Base-by-base conservation (phyloP, 2,113 vertebrate species). In the Archilochus colubris region DNA sequence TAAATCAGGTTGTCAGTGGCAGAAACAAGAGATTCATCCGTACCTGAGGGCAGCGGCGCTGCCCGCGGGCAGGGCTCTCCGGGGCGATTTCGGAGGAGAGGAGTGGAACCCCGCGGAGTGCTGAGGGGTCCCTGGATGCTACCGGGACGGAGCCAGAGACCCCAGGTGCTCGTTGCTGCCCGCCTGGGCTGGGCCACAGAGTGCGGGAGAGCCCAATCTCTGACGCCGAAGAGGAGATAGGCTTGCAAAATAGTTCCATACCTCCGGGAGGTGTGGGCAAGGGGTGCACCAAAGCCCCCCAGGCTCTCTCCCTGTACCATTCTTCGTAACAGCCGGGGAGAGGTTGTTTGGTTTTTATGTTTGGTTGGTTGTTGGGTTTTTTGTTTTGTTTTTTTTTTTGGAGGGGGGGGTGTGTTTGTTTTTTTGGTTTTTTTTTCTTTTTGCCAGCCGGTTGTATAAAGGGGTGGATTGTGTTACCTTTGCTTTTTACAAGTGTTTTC, bases 1-100 rank as follows among this genome's bases (percentile, higher is more conserved):
- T 72, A 93, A 93, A 91, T 84, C 88, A 89, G 67, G 86, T 73
- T 89, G 87, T 51, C 84, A 28, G 89, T n/a, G 51, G 75, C 82
- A 77, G 63, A 82, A 86, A 59, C 3, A 58, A 51, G 62, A 54
- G 50, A 63, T 31, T 76, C 43, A 77, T 33, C 27, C 20, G 38
- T 4, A 38, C 54, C n/a, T 25, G 72, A 17, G 36, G 54, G 28
- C 33, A 40, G 69, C n/a, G 15, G 54, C 14, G 21, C 78, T 64
- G 74, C 73, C 72, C 17, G 25, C 24, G 51, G 90, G 66, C 48
- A 76, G 18, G 51, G 48, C 10, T 30, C 62, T 10, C 19, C 53
- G 17, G 20, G 10, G 14, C 12, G 15, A 25, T 28, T 51, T 58
- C 58, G 12, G n/a, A 33, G 18, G 51, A 21, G n/a, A 33, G 18